phyloP scores from a whole-genome alignment of 1,140 invertebrate genomes.

The Caenorhabditis tropicalis region DNA sequence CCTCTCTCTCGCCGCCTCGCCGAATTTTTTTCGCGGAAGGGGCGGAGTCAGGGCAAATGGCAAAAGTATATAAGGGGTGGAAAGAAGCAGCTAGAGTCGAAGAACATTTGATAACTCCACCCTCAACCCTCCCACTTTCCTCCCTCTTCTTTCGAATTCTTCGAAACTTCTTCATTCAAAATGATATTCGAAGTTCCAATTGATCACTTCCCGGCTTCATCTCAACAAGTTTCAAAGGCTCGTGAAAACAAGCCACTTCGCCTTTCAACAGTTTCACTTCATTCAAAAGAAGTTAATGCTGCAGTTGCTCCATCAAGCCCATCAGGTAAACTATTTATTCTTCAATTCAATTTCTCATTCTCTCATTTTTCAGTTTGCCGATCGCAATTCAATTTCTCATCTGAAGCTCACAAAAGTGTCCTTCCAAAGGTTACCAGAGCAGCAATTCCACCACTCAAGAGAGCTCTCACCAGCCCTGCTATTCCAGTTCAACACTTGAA shows the following conservation, averaged over 20 bases:
- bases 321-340: background rate
- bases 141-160: background rate
- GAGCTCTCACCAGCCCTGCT: constrained; percentile 9
- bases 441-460: constrained; percentile 17
- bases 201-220: constrained; percentile 27
- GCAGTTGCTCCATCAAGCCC: constrained; percentile 36
- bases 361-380: constrained; percentile 3
- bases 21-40: constrained; percentile 30
- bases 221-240: constrained; percentile 21
- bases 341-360: background rate
- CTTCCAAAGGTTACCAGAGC: constrained; percentile 12
- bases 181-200: constrained; percentile 42
- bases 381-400: constrained; percentile 22
- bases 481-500: constrained; percentile 11
- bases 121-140: too few species aligned
- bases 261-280: constrained; percentile 26
- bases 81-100: constrained; percentile 11
- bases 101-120: constrained; percentile 34
- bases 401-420: background rate
- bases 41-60: constrained; percentile 1
- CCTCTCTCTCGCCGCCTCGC: background rate
- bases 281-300: constrained; percentile 31
- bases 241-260: constrained; percentile 35
- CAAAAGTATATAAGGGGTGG: constrained; percentile 33
- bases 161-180: constrained; percentile 31